Evolutionary conservation across 2,797 vertebrate species (phyloP), one percentile per base, ranked within the genome.

Genomic region (Buphagus erythrorhynchus): DNA sequence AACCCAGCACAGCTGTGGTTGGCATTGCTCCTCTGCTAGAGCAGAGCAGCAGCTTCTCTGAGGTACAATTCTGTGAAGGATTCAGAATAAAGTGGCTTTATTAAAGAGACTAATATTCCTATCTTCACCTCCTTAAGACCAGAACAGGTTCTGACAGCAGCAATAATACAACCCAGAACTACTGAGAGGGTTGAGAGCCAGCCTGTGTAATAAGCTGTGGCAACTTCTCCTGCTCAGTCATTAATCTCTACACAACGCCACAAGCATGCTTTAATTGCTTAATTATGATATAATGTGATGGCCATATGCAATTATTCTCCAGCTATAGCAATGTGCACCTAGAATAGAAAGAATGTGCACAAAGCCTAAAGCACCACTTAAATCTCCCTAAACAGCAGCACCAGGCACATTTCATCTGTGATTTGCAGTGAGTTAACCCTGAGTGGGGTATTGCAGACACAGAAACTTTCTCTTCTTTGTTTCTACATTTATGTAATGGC

Each of bases 211-310:
- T 66, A 73, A 75, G 22, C 76, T 78, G 46, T 73, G 91, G 85
- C 86, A 95, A 80, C 48, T 71, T 88, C 66, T 89, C 80, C 43
- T 88, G 48, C 19, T 72, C 72, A 81, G 58, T 85, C 85, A 97
- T 92, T 96, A 88, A 93, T 92, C 77, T 74, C 91, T 58, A 46
- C 79, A 86, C 75, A 93, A 90, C 1, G 68, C 91, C 91, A 82
- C 1, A 1, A 92, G 92, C 86, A 76, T 6, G 29, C 14, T 93
- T 94, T 79, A 94, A 95, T 95, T 94, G 95, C 61, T 88, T 95
- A 92, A 96, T 95, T 96, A 94, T 71, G 88, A 91, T 85, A 79
- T 55, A 93, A 93, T 89, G 74, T 51, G 74, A 94, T 79, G 86
- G 61, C 45, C 86, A 91, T 90, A 88, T 52, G 94, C 55, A 95